Conservation (phyloP, 23 tunicate genomes). For the Oikopleura vanhoeffeni region DNA sequence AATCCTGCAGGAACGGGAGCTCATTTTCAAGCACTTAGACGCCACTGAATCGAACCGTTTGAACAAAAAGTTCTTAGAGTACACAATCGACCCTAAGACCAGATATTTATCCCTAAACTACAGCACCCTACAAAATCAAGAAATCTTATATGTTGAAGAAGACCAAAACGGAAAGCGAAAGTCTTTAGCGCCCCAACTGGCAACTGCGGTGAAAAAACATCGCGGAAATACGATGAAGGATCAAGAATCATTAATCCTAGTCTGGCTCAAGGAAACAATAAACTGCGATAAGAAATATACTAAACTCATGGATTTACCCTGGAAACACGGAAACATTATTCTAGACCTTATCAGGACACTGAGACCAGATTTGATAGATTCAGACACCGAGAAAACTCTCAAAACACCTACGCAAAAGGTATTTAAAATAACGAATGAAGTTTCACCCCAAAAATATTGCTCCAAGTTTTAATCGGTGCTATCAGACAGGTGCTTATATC, state of each 20-base stretch:
- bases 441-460: no score
- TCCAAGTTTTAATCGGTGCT: no score
- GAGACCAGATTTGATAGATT: background rate
- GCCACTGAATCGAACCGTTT: background rate
- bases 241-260: background rate
- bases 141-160: background rate
- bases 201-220: background rate
- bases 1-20: background rate
- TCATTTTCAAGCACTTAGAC: background rate
- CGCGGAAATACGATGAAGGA: background rate
- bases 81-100: conserved; percentile 22
- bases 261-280: background rate
- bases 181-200: background rate
- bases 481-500: no score
- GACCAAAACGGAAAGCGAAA: background rate
- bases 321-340: background rate
- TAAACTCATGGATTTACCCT: background rate
- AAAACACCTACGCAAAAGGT: background rate
- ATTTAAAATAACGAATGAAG: no score
- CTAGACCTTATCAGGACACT: background rate
- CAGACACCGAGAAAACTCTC: background rate
- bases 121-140: background rate
- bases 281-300: background rate
- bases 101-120: conserved; percentile 9
- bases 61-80: conserved; percentile 14